phyloP scores from a whole-genome alignment of 2,888 invertebrate species.

The Lithodes maja region DNA sequence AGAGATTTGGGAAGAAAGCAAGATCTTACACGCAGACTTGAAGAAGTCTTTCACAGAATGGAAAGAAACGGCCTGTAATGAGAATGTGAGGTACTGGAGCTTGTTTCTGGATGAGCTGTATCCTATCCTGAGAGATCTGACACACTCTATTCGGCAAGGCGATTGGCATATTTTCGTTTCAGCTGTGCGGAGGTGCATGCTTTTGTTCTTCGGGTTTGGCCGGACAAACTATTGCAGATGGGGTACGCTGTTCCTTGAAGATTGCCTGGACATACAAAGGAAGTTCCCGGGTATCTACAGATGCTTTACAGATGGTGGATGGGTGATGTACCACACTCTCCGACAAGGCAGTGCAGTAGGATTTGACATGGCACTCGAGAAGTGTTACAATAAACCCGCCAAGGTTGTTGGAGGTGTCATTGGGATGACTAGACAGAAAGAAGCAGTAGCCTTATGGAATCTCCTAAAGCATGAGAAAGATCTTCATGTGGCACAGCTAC shows the following conservation, averaged over 20 bases:
- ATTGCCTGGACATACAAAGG: conserved; percentile 21
- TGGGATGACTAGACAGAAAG: conserved; percentile 8
- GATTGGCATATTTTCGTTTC: conserved; percentile 21
- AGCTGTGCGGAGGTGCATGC: conserved; percentile 25
- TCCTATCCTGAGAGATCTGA: background rate
- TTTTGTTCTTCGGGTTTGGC: conserved; percentile 30
- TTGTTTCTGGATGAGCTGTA: conserved; percentile 16
- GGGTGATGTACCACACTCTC: conserved; percentile 38
- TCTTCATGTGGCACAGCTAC: background rate
- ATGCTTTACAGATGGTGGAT: conserved; percentile 32
- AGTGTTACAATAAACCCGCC: conserved; percentile 13
- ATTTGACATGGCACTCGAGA: conserved; percentile 17
- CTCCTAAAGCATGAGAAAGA: background rate
- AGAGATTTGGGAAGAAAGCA: conserved; percentile 14
- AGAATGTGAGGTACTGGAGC: conserved; percentile 33
- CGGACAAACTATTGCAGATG: background rate
- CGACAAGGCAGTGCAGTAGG: conserved; percentile 37
- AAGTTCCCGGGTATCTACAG: conserved; percentile 31
- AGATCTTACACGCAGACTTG: conserved; percentile 32
- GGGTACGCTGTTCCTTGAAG: conserved; percentile 28
- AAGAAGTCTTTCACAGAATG: conserved; percentile 28
- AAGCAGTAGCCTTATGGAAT: conserved; percentile 25
- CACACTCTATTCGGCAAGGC: conserved; percentile 17
- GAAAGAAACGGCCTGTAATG: conserved; percentile 7
- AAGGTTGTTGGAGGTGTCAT: background rate